Percentiles rank a stretch among this genome's conserved stretches.
These are phyloP conservation scores for Oryzaephilus surinamensis DNA, from an alignment of 1,140 invertebrate genomes.

Conservation along the genomic window DNA sequence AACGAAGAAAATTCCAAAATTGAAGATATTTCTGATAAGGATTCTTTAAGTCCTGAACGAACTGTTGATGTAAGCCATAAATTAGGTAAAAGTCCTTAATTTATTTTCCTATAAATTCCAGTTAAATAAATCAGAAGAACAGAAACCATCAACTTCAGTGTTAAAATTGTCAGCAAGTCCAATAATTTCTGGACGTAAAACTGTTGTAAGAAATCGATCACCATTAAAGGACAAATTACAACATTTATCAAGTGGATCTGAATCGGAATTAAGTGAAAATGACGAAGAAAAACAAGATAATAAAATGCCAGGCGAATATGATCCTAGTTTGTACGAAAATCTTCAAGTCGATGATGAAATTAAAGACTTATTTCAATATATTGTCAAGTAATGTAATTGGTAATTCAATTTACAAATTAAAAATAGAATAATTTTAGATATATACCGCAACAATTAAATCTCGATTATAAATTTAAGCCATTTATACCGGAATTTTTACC, in stretches of 20 bases:
- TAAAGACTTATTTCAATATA: constrained; percentile 88
- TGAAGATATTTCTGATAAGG: too few relatives aligned
- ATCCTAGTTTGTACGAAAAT: constrained; percentile 76
- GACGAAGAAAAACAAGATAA: constrained; percentile 20
- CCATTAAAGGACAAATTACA: constrained; percentile 8
- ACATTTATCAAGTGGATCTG: constrained; percentile 7
- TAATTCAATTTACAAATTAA: constrained; percentile 3
- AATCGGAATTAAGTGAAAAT: constrained; percentile 27
- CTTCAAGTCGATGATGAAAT: constrained; percentile 73
- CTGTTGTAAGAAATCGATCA: neutral
- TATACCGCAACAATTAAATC: constrained; percentile 81
- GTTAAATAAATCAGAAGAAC: too few relatives aligned
- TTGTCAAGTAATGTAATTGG: constrained; percentile 63
- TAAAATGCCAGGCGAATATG: constrained; percentile 51
- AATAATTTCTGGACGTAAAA: constrained; percentile 12
- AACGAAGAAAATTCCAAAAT: neutral
- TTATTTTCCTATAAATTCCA: too few relatives aligned
- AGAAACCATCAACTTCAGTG: too few relatives aligned
- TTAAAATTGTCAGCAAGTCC: neutral
- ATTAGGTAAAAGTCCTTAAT: too few relatives aligned
- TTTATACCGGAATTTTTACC: constrained; percentile 97
- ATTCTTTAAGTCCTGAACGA: too few relatives aligned
- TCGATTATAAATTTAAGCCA: constrained; percentile 83
- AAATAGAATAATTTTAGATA: constrained; percentile 67
- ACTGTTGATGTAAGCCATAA: too few relatives aligned